Evolutionary conservation across 2,797 vertebrate species (phyloP), one percentile per base, ranked within the genome.

Genomic region (Rhynchonycteris naso): DNA sequence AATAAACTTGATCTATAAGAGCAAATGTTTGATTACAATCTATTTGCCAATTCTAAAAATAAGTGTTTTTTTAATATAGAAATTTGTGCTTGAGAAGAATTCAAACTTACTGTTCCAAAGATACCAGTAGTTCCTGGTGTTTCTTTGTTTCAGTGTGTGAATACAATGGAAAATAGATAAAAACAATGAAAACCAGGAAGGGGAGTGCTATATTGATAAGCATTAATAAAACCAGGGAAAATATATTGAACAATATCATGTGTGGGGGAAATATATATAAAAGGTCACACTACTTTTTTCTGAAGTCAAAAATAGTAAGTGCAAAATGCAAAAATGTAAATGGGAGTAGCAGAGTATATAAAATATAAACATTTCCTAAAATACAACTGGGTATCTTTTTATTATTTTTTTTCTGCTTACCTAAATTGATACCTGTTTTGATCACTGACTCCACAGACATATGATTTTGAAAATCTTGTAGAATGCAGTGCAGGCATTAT

Each of bases 51-150:
- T 65, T 14, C 5, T 93, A 54, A 74, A 93, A 87, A 30, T 66
- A 15, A 63, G 43, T 12, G 58, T 47, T 33, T 78, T n/a, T 52
- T 79, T 90, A 15, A 47, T 80, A 79, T 52, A 90, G 19, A 95
- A 91, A 93, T 82, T 22, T 65, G 19, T 91, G 38, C 28, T 90
- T 81, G 59, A 87, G 22, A 80, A 74, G 59, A 95, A 88, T 81
- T 94, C 24, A 68, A 66, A 82, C 6, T 66, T 69, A 58, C 4
- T 75, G 26, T 78, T 54, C 54, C 54, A 89, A 82, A 84, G 58
- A 69, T 2, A 43, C 43, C 43, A 43, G 43, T 43, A n/a, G 16
- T 12, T 33, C 12, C 30, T 65, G 33, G 56, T 61, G 26, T 68
- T 95, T 52, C 76, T 91, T 95, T 94, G 71, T 95, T 21, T 81